Evolutionary conservation across 2,797 vertebrate species (phyloP), one percentile per base, ranked within the genome.

Genomic region (Mallotus villosus): DNA sequence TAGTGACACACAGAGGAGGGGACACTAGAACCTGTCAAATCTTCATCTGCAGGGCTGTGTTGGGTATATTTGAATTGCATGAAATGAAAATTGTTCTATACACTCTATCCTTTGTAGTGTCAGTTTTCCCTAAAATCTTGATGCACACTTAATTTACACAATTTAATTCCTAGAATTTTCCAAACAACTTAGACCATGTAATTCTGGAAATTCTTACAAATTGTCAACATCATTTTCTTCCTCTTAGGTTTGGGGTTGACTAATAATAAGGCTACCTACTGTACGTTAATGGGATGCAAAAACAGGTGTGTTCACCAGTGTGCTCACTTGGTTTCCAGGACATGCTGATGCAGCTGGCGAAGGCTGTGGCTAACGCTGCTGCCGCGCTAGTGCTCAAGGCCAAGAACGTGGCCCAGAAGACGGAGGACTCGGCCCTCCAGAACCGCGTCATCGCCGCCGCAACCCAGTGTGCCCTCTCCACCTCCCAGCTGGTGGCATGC

Each of bases 401-500:
- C 19, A 99, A 99, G 90, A 98, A 97, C 0, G 98, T 99, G 86
- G 98, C 98, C 53, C 96, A 99, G 89, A 95, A 96, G 82, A 94
- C 95, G 0, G 97, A 98, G 76, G 98, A 99, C 22, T 87, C 95
- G 0, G 90, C 87, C 0, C 94, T 97, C 78, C 98, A 99, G 91
- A 97, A 96, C 5, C 94, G 97, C 9, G 97, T 99, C 76, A 99
- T 99, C 0, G 95, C 97, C 0, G 97, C 98, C 0, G 98, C 98
- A 62, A 99, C 97, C 0, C 97, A 99, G 82, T 99, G 97, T 0
- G 97, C 97, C 27, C 92, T 98, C 72, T 99, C 97, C 69, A 99
- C 98, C 4, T 99, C 98, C 62, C 98, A 99, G 85, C 93, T 99
- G 72, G 98, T 99, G 74, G 97, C 98, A 29, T 99, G 98, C 83